These are phyloP conservation scores for Hypena proboscidalis DNA, from an alignment of 2,888 invertebrate genomes.

Conservation along the genomic window DNA sequence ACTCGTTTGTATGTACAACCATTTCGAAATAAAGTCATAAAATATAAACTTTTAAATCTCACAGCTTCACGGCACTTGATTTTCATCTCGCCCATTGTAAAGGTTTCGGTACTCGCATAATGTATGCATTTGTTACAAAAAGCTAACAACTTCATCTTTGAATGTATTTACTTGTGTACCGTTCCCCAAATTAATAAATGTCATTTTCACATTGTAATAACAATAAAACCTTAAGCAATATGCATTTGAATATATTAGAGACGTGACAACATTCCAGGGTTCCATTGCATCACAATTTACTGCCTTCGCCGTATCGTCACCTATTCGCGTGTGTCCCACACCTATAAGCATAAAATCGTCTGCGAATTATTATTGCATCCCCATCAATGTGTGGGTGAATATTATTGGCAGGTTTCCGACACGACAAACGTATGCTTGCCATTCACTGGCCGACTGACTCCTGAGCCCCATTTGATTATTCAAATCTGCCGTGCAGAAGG, in stretches of 20 bases:
- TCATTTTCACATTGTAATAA: slow-evolving; percentile 43
- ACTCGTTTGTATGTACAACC: slow-evolving; percentile 5
- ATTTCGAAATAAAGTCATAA: too few species aligned
- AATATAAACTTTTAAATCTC: too few species aligned
- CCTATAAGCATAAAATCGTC: slow-evolving; percentile 73
- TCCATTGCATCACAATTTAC: slow-evolving; percentile 62
- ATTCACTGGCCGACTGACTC: slow-evolving; percentile 58
- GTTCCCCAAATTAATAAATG: slow-evolving; percentile 37
- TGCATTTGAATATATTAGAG: slow-evolving; percentile 52
- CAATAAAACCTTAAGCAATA: slow-evolving; percentile 44
- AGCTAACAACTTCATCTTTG: slow-evolving; percentile 12
- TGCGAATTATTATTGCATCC: slow-evolving; percentile 70
- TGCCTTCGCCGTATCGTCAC: slow-evolving; percentile 58
- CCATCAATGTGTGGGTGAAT: slow-evolving; percentile 78
- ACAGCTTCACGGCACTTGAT: neutral
- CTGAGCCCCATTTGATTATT: slow-evolving; percentile 35
- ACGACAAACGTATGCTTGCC: slow-evolving; percentile 63
- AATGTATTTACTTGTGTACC: slow-evolving; percentile 11
- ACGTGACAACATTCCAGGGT: slow-evolving; percentile 58
- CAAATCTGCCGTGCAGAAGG: slow-evolving; percentile 33
- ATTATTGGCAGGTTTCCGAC: slow-evolving; percentile 78
- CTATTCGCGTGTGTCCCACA: slow-evolving; percentile 53
- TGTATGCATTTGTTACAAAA: slow-evolving; percentile 11
- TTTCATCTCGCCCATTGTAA: neutral
- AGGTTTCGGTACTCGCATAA: slow-evolving; percentile 5